Evolutionary conservation across 2,797 vertebrate species (phyloP), one percentile per base, ranked within the genome.

Genomic region (Bradypodion ventrale): DNA sequence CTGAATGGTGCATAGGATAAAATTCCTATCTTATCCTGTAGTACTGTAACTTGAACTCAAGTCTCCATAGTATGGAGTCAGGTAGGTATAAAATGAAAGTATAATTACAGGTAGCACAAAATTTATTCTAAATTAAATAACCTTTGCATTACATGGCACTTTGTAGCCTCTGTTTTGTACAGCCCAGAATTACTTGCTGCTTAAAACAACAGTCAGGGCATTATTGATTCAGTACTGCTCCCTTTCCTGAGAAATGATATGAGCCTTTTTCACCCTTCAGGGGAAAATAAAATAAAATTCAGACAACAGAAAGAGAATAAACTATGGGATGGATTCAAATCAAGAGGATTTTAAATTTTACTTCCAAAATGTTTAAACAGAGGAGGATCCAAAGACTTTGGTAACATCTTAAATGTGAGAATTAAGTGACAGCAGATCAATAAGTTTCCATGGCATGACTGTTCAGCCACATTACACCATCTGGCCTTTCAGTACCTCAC

Each of bases 401-500:
- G 5, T 72, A 52, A 40, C 46, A 27, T 65, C 25, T 79, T 49
- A 32, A 66, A 49, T 10, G 12, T 1, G 75, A 87, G 75, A 80
- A 89, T 82, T n/a, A 49, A 65, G 52, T 75, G 32, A 27, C 83
- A 89, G 83, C 77, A 92, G 85, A 89, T 29, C 65, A 92, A 82
- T 0, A 29, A 1, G 78, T 89, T 85, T 84, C 69, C 68, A 81
- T 42, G 84, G 84, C 7, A 23, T 13, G 73, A 80, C n/a, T 80
- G 69, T 77, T 60, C 27, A 83, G 91, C 88, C 86, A 70, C 7
- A 75, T 80, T 87, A 89, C 46, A 86, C 88, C 89, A 94, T 83
- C 85, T 93, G 91, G 85, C 32, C 73, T 88, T 66, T 90, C 84
- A 87, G 73, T 87, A 62, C 87, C 66, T 84, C 29, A 74, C 23